These are phyloP conservation scores for Distichodus sexfasciatus DNA, from an alignment of 2,797 vertebrate genomes.

Conservation along the genomic window DNA sequence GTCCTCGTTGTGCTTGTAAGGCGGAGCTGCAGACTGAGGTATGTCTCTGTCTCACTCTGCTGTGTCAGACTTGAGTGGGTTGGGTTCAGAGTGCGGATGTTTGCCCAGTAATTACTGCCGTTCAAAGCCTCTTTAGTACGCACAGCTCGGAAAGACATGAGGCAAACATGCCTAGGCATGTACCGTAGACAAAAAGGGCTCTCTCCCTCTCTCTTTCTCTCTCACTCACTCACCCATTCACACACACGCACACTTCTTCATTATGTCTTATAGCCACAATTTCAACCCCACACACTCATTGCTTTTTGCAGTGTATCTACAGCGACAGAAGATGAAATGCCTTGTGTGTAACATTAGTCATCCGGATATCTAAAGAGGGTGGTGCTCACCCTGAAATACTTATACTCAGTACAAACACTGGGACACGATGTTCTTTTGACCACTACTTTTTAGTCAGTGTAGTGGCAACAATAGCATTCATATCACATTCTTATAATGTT, in stretches of 20 bases:
- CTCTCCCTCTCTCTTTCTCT: constrained; percentile 4
- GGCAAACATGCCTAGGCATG: constrained; percentile 46
- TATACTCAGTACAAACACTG: not conserved
- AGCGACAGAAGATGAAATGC: not conserved
- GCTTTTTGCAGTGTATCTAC: constrained; percentile 6
- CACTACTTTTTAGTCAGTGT: not conserved
- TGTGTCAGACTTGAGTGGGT: constrained; percentile 29
- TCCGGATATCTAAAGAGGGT: not conserved
- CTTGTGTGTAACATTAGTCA: not conserved
- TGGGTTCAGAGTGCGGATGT: constrained; percentile 43
- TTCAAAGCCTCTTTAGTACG: constrained; percentile 37
- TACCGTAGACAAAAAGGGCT: constrained; percentile 27
- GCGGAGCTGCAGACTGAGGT: constrained; percentile 28
- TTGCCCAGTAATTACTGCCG: constrained; percentile 47
- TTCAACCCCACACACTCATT: constrained; percentile 17
- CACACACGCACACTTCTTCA: not conserved
- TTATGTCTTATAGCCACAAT: constrained; percentile 4
- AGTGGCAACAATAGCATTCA: not conserved
- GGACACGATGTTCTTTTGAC: too few relatives aligned
- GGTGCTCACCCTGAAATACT: not conserved
- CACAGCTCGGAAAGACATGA: constrained; percentile 16
- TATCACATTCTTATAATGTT: too few relatives aligned
- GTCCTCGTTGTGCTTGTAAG: constrained; percentile 3
- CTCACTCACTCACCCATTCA: constrained; percentile 2
- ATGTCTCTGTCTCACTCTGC: too few relatives aligned